phyloP scores from a whole-genome alignment of 2,888 invertebrate genomes.

The Prostheceraeus crozeri region DNA sequence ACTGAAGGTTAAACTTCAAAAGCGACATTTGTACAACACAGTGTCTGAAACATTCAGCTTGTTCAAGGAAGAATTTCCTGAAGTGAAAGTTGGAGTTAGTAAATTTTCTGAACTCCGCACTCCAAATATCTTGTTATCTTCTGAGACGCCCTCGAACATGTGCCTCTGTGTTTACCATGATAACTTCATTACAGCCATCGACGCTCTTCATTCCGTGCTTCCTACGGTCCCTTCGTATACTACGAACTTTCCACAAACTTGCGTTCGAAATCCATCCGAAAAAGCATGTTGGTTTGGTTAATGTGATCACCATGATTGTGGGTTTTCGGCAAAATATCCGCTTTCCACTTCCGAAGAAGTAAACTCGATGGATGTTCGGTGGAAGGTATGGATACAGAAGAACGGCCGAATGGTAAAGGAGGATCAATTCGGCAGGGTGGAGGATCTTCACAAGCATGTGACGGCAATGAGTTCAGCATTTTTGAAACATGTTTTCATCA shows the following conservation, averaged over 20 bases:
- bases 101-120: conserved; percentile 24
- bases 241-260: too few relatives aligned
- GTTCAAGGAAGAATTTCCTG: conserved; percentile 23
- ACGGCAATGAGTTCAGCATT: too few relatives aligned
- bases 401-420: too few relatives aligned
- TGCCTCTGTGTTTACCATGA: conserved; percentile 27
- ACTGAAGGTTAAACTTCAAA: conserved; percentile 23
- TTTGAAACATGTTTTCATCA: too few relatives aligned
- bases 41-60: conserved; percentile 23
- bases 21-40: conserved; percentile 24
- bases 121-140: conserved; percentile 22
- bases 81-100: conserved; percentile 7
- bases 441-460: too few relatives aligned
- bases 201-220: conserved; percentile 26
- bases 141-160: conserved; percentile 24
- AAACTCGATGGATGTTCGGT: too few relatives aligned
- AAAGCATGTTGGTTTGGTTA: conserved; percentile 17
- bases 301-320: conserved; percentile 25
- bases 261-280: too few relatives aligned
- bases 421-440: too few relatives aligned
- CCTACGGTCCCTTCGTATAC: too few relatives aligned
- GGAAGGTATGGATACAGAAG: too few relatives aligned
- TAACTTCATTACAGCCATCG: conserved; percentile 31
- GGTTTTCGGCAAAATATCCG: conserved; percentile 19
- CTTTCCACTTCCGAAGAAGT: too few relatives aligned